Evolutionary conservation across 2,113 vertebrate genomes (phyloP).

Genomic region (Halichoerus grypus): DNA sequence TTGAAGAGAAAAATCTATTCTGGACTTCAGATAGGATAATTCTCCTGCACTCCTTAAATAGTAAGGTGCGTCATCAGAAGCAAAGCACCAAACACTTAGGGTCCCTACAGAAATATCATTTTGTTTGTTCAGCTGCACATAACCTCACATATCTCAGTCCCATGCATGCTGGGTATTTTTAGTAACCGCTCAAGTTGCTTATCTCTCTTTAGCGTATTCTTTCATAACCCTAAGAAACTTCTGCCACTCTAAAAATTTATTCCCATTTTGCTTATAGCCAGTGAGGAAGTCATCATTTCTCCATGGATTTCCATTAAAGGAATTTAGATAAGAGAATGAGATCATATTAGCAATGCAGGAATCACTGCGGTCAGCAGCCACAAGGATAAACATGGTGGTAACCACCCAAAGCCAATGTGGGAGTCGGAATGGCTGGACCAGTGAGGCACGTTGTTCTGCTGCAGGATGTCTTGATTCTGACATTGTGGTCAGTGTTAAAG

Average conservation of each 20-base stretch:
- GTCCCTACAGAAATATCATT: slow-evolving; percentile 74
- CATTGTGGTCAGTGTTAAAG: background rate
- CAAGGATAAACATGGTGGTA: background rate
- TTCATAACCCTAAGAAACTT: slow-evolving; percentile 52
- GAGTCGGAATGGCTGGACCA: background rate
- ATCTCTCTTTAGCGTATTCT: slow-evolving; percentile 72
- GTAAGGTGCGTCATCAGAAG: slow-evolving; percentile 71
- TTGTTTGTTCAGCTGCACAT: slow-evolving; percentile 83
- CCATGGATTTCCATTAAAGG: background rate
- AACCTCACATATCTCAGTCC: slow-evolving; percentile 65
- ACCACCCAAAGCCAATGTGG: too few relatives aligned
- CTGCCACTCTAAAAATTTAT: background rate
- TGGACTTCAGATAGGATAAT: slow-evolving; percentile 69
- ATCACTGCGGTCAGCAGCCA: background rate
- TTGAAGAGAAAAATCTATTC: slow-evolving; percentile 69
- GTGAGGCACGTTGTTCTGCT: fast-evolving
- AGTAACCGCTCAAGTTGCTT: slow-evolving; percentile 71
- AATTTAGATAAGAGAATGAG: background rate
- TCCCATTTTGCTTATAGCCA: background rate
- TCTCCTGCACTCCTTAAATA: slow-evolving; percentile 77
- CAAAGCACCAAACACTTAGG: slow-evolving; percentile 65
- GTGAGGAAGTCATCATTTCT: background rate
- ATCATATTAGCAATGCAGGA: background rate
- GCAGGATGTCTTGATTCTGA: background rate
- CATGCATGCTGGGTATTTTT: slow-evolving; percentile 63